Conservation (phyloP, 2,888 invertebrate genomes). For the Crepidodera aurea region DNA sequence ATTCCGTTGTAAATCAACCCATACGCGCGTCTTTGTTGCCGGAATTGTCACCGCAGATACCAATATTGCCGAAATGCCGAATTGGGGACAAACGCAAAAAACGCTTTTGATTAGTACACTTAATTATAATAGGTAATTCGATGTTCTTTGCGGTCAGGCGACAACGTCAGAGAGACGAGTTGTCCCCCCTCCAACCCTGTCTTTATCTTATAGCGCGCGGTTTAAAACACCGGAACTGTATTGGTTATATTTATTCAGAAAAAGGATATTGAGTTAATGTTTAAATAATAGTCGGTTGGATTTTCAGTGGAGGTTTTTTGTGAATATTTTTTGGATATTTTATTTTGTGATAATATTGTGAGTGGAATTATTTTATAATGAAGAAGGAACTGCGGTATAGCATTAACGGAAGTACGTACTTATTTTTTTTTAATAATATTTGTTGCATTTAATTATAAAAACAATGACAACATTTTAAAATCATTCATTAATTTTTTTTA, state of each 20-base stretch:
- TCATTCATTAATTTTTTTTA: too few species aligned
- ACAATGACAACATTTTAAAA: too few species aligned
- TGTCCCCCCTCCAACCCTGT: constrained; percentile 11
- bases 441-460: too few species aligned
- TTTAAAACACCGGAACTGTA: constrained; percentile 11
- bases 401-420: constrained; percentile 6
- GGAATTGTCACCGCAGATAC: too few species aligned
- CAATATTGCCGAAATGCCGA: not conserved
- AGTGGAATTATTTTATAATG: constrained; percentile 3
- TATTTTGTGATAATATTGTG: not conserved
- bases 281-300: not conserved
- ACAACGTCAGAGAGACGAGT: constrained; percentile 2
- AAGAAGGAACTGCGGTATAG: constrained; percentile 3
- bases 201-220: constrained; percentile 1
- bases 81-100: not conserved
- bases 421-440: constrained; percentile 4
- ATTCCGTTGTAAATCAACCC: too few species aligned
- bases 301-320: constrained; percentile 4
- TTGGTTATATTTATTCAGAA: constrained; percentile 4
- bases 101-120: not conserved
- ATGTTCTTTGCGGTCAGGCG: not conserved
- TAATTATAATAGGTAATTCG: not conserved
- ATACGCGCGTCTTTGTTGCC: too few species aligned
- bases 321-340: not conserved
- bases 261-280: constrained; percentile 8